A percentile compares a stretch with the other conserved stretches of the same genome.
Evolutionary conservation across 2,888 invertebrate species (phyloP).

Genomic region (Ophioninae sp.): DNA sequence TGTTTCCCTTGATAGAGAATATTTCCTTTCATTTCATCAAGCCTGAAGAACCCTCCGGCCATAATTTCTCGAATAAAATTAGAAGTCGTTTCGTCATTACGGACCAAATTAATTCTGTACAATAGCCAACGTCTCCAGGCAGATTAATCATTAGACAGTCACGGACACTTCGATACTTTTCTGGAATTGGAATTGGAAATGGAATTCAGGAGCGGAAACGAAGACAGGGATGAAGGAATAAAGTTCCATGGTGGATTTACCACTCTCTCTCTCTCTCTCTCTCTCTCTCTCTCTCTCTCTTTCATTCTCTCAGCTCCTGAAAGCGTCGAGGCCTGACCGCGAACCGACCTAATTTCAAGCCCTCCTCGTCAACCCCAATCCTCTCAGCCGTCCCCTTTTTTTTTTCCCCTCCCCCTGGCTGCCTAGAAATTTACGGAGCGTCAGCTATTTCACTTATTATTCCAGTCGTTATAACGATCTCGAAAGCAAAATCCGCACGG

Average conservation of each 20-base stretch:
- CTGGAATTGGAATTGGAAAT: conserved; percentile 3
- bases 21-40: too few relatives aligned
- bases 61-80: too few relatives aligned
- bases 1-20: too few relatives aligned
- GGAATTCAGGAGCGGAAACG: conserved; percentile 2
- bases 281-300: conserved; percentile 14
- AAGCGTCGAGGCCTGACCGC: conserved; percentile 44
- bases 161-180: too few relatives aligned
- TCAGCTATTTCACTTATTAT: conserved; percentile 1
- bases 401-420: neutral
- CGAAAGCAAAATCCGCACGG: neutral
- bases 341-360: conserved; percentile 48
- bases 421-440: neutral
- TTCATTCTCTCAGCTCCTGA: conserved; percentile 14
- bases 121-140: too few relatives aligned
- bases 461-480: neutral
- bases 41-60: too few relatives aligned
- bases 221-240: conserved; percentile 1
- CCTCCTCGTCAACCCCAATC: neutral
- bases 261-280: conserved; percentile 9
- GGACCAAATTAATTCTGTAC: too few relatives aligned
- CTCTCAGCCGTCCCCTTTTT: neutral
- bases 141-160: too few relatives aligned
- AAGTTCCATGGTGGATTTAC: conserved; percentile 17
- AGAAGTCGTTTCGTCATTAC: too few relatives aligned